Evolutionary conservation across 2,797 vertebrate genomes (phyloP), one percentile per base, ranked within the genome.

Genomic region (Nothura maculosa): DNA sequence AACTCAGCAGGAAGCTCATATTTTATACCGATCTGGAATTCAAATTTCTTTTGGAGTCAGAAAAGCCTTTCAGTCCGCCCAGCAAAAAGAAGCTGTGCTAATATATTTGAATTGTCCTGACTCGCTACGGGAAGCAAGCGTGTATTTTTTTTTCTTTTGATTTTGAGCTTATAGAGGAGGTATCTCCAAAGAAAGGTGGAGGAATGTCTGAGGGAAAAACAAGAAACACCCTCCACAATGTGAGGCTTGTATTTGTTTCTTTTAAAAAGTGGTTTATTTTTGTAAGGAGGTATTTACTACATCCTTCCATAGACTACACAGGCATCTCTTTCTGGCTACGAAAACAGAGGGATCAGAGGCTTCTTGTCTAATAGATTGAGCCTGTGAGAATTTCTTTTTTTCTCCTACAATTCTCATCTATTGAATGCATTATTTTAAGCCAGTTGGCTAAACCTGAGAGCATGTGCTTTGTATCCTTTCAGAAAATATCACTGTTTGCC

Each of bases 91-190:
- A 4, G 21, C 43, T 32, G 40, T 8, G 43, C 69, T 89, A 66
- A 92, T 67, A 47, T 9, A 78, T 92, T 70, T 89, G 48, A 38
- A 89, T 45, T 89, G 78, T 63, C 75, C 81, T 89, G 62, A 47
- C 48, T 84, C 25, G 20, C 61, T 81, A 93, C 85, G 70, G 66
- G 24, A 90, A 90, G 64, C 34, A 75, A 84, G 47, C 17, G 89
- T 34, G 25, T 79, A 94, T 79, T 95, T 96, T 36, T 18, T 55
- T 91, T 89, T 84, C 78, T 95, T 96, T 92, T 92, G 66, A 73
- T 81, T 96, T 76, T 91, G 93, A 96, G 89, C 96, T 94, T 97
- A 97, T 93, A 97, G 95, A 96, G 94, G 94, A 93, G 85, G 43
- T 93, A 94, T 82, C 80, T 95, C 87, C 81, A 94, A 91, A 92